These are phyloP conservation scores for Apocheima hispidaria DNA, from an alignment of 2,888 invertebrate genomes.

Conservation along the genomic window DNA sequence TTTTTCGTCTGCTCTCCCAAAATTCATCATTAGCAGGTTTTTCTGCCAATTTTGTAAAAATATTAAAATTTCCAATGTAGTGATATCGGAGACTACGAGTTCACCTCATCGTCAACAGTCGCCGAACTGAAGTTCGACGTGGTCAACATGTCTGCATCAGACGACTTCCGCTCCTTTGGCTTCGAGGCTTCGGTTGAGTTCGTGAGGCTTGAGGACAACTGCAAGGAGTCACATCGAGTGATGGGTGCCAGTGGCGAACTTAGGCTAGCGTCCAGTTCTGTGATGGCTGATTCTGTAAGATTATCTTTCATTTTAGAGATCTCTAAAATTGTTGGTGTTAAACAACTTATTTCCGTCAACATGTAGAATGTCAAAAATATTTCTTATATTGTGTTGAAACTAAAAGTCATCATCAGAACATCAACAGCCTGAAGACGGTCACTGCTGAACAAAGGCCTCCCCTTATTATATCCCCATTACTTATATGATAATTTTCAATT, in stretches of 20 bases:
- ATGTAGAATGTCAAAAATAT: no score
- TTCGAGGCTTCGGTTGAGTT: constrained; percentile 95
- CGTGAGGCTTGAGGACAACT: constrained; percentile 89
- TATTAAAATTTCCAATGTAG: constrained; percentile 54
- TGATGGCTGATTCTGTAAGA: constrained; percentile 83
- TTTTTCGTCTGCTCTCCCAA: neutral
- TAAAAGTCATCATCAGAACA: no score
- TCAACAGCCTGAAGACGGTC: no score
- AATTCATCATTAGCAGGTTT: no score
- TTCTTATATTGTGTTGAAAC: no score
- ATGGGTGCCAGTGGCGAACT: constrained; percentile 93
- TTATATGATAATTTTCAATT: no score
- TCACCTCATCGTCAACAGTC: constrained; percentile 91
- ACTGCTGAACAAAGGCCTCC: no score
- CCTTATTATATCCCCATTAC: no score
- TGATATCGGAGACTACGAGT: constrained; percentile 87
- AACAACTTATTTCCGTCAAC: neutral
- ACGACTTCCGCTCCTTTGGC: constrained; percentile 94
- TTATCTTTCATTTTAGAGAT: constrained; percentile 7
- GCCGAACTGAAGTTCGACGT: constrained; percentile 94
- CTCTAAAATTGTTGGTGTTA: neutral
- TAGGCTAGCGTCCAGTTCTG: constrained; percentile 83
- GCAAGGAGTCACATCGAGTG: constrained; percentile 89
- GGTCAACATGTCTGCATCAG: constrained; percentile 92
- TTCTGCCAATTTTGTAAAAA: no score